Evolutionary conservation across 1,140 invertebrate species (phyloP).

Genomic region (Ips typographus): DNA sequence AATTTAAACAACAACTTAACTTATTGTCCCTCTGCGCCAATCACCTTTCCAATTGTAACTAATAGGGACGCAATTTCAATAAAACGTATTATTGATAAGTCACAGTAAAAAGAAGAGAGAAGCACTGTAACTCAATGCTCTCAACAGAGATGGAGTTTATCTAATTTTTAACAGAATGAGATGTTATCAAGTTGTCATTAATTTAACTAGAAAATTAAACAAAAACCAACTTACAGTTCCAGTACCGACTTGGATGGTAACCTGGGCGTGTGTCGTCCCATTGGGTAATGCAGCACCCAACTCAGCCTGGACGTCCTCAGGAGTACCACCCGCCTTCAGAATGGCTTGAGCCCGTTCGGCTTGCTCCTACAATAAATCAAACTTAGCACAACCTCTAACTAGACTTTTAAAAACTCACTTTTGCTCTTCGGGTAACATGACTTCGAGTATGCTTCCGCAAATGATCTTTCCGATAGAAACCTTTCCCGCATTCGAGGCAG

Average conservation of each 20-base stretch:
- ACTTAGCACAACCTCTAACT: background rate
- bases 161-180: no score
- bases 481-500: conserved; percentile 67
- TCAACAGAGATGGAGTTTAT: no score
- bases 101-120: no score
- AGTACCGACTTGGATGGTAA: conserved; percentile 58
- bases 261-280: conserved; percentile 51
- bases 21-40: no score
- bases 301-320: conserved; percentile 25
- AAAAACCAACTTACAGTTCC: conserved; percentile 48
- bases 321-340: conserved; percentile 28
- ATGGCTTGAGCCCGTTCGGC: conserved; percentile 37
- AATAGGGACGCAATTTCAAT: no score
- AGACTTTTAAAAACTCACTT: conserved; percentile 52
- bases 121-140: no score
- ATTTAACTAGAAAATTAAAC: background rate
- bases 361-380: conserved; percentile 27
- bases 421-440: conserved; percentile 69
- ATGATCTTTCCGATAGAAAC: conserved; percentile 83
- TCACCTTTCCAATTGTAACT: no score
- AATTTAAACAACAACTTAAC: no score
- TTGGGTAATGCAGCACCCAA: conserved; percentile 12
- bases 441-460: conserved; percentile 74
- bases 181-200: no score
- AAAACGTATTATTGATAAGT: no score